Conservation (phyloP, 2,888 invertebrate species). For the Ceramica pisi region DNA sequence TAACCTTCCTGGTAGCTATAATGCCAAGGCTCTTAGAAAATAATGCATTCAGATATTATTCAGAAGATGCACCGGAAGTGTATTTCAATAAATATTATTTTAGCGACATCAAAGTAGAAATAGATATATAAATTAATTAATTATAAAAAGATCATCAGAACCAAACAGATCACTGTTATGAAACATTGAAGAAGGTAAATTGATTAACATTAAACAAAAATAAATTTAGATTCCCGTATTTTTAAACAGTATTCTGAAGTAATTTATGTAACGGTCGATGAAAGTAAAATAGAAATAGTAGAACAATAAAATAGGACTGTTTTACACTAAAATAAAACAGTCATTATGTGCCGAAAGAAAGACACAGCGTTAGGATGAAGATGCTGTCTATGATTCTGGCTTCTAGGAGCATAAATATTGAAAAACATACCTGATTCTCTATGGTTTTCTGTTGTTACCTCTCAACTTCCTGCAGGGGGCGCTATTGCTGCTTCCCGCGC, state of each 20-base stretch:
- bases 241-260: neutral
- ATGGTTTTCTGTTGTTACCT: too few species aligned
- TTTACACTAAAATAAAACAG: too few species aligned
- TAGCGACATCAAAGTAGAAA: neutral
- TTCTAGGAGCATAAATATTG: too few species aligned
- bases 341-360: too few species aligned
- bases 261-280: constrained; percentile 18
- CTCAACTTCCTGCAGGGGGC: too few species aligned
- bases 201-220: neutral
- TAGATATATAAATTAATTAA: constrained; percentile 2
- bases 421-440: too few species aligned
- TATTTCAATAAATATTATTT: neutral
- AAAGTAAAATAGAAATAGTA: constrained; percentile 12
- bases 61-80: constrained; percentile 6
- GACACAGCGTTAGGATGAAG: too few species aligned
- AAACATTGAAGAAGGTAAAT: constrained; percentile 5
- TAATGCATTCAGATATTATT: neutral
- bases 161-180: neutral
- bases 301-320: neutral
- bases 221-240: neutral
- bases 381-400: too few species aligned
- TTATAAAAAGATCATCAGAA: neutral
- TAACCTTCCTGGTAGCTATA: neutral
- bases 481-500: too few species aligned
- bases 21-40: neutral